Percentiles rank a stretch among this genome's conserved stretches.
Conservation (phyloP, 2,888 invertebrate species). For the Aspidiotus destructor region DNA sequence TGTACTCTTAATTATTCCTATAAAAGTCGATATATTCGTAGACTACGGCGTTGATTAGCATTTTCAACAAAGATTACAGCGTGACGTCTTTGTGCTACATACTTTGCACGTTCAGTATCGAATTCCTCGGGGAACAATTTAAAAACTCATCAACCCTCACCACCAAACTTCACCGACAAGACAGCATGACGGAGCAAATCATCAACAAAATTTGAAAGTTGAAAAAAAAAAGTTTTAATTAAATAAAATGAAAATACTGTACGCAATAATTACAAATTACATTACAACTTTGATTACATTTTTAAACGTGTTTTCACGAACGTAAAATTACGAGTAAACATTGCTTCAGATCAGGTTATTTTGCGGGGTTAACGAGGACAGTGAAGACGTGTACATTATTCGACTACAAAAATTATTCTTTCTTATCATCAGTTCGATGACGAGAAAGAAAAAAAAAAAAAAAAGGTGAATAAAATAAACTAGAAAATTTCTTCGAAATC, state of each 20-base stretch:
- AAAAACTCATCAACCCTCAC: no score
- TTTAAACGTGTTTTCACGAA: constrained; percentile 1
- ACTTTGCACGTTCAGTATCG: no score
- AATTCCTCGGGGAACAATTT: no score
- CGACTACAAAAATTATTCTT: background rate
- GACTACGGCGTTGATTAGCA: no score
- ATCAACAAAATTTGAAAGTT: no score
- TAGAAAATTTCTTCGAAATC: background rate
- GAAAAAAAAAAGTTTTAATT: background rate
- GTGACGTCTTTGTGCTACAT: no score
- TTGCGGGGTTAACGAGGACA: constrained; percentile 1
- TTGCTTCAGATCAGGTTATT: background rate
- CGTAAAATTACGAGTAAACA: background rate
- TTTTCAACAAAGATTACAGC: no score
- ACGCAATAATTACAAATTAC: background rate
- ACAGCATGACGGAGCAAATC: no score
- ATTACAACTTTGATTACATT: constrained; percentile 2
- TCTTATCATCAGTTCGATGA: no score
- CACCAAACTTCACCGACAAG: no score
- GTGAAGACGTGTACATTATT: background rate
- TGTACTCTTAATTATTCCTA: no score
- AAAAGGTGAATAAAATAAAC: constrained; percentile 4
- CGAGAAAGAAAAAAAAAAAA: background rate
- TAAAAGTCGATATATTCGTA: no score
- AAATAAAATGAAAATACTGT: background rate